These are phyloP conservation scores for Drosophila barbarae DNA, from an alignment of 2,888 invertebrate genomes.

Conservation along the genomic window DNA sequence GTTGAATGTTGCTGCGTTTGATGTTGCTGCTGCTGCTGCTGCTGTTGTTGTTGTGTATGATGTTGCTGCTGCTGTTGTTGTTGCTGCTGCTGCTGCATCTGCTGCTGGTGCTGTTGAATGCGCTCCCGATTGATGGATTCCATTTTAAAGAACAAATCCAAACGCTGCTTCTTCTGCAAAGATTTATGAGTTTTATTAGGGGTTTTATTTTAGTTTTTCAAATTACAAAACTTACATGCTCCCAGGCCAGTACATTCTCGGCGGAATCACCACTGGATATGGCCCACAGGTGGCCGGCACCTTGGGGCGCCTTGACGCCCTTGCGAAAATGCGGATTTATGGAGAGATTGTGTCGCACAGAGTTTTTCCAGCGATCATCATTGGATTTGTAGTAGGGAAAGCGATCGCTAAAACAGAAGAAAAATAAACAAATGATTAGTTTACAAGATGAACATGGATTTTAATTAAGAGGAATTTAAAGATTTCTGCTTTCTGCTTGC, in stretches of 20 bases:
- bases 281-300: slow-evolving; percentile 94
- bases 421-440: not conserved
- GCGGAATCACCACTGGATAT: slow-evolving; percentile 85
- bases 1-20: slow-evolving; percentile 34
- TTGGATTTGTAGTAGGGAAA: slow-evolving; percentile 94
- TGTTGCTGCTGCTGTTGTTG: slow-evolving; percentile 54
- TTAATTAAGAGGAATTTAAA: not conserved
- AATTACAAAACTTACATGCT: slow-evolving; percentile 79
- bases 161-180: slow-evolving; percentile 81
- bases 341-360: slow-evolving; percentile 92
- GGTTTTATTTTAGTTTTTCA: not conserved
- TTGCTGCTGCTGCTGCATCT: slow-evolving; percentile 61
- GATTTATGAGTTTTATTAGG: not conserved
- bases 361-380: slow-evolving; percentile 96
- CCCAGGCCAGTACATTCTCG: slow-evolving; percentile 81
- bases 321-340: slow-evolving; percentile 95
- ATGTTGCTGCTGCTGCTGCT: slow-evolving; percentile 49
- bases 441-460: no score
- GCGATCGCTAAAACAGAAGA: slow-evolving; percentile 83
- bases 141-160: slow-evolving; percentile 81
- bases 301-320: slow-evolving; percentile 91
- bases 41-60: slow-evolving; percentile 50
- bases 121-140: slow-evolving; percentile 78
- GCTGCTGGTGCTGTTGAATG: slow-evolving; percentile 74
- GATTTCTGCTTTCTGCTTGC: not conserved